These are phyloP conservation scores for Lithobates sylvaticus DNA, from an alignment of 2,797 vertebrate genomes.

Conservation along the genomic window DNA sequence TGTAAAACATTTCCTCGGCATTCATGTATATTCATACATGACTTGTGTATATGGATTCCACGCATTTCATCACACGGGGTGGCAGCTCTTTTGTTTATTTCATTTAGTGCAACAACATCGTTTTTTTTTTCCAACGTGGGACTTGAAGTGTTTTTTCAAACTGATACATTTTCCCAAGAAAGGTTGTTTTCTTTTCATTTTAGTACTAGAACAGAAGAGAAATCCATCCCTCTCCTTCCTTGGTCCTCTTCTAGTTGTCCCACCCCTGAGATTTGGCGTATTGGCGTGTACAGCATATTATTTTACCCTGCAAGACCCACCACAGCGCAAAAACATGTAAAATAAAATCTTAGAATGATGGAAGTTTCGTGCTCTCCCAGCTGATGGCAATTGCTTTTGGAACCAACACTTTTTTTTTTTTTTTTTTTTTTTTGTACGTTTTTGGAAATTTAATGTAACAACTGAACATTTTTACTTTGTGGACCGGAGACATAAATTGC, in stretches of 20 bases:
- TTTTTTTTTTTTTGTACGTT: too few relatives aligned
- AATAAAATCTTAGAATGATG: neutral
- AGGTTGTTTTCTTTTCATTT: constrained; percentile 55
- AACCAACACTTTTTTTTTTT: too few relatives aligned
- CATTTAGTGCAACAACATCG: constrained; percentile 32
- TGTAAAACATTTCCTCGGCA: too few relatives aligned
- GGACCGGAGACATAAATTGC: too few relatives aligned
- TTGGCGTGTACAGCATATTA: neutral
- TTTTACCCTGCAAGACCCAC: constrained; percentile 44
- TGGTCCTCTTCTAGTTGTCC: neutral
- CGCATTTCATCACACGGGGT: constrained; percentile 36
- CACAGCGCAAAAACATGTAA: neutral
- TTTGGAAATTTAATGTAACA: too few relatives aligned
- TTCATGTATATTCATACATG: neutral
- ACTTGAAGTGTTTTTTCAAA: constrained; percentile 38
- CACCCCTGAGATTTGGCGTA: neutral
- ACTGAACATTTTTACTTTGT: too few relatives aligned
- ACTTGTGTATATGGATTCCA: constrained; percentile 8
- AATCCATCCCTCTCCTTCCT: constrained; percentile 22
- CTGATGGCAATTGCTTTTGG: too few relatives aligned
- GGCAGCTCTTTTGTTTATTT: constrained; percentile 52
- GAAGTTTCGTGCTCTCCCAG: too few relatives aligned
- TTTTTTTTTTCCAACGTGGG: neutral
- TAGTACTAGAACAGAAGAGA: constrained; percentile 23
- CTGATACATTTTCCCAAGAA: constrained; percentile 47